Percentiles rank a stretch among this genome's conserved stretches.
phyloP scores from a whole-genome alignment of 2,113 vertebrate species.

The Microtus richardsoni region DNA sequence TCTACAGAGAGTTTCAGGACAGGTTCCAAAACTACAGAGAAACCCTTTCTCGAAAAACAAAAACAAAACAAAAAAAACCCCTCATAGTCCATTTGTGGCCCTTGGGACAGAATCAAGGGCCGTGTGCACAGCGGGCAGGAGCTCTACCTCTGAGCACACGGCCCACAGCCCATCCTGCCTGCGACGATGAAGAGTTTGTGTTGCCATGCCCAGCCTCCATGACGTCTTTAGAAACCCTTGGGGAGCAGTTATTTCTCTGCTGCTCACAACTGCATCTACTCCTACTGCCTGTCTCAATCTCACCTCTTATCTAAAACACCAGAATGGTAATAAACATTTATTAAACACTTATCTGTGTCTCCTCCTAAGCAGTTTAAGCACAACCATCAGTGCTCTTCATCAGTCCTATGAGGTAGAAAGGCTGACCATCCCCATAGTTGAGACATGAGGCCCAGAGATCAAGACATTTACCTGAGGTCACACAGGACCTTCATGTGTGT shows the following conservation, averaged over 20 bases:
- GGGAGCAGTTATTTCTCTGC: neutral
- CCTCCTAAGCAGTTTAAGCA: neutral
- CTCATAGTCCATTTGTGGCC: neutral
- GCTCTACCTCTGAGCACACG: neutral
- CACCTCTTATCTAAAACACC: neutral
- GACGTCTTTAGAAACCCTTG: neutral
- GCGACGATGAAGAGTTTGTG: neutral
- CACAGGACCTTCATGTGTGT: neutral
- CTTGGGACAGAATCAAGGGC: neutral
- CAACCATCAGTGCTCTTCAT: neutral
- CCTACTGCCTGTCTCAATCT: neutral
- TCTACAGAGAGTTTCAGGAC: too few relatives aligned
- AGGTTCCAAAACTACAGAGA: too few relatives aligned
- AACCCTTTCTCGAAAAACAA: too few relatives aligned
- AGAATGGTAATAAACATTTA: conserved; percentile 48
- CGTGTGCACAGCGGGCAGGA: neutral
- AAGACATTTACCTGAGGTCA: neutral
- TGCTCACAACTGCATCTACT: neutral
- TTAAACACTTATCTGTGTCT: neutral
- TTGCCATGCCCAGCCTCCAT: too few relatives aligned
- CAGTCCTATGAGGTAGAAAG: neutral
- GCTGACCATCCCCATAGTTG: neutral
- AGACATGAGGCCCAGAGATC: neutral
- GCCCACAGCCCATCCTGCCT: too few relatives aligned
- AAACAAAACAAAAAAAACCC: too few relatives aligned